phyloP scores from a whole-genome alignment of 2,888 invertebrate species.

The Pterobdella sp. region DNA sequence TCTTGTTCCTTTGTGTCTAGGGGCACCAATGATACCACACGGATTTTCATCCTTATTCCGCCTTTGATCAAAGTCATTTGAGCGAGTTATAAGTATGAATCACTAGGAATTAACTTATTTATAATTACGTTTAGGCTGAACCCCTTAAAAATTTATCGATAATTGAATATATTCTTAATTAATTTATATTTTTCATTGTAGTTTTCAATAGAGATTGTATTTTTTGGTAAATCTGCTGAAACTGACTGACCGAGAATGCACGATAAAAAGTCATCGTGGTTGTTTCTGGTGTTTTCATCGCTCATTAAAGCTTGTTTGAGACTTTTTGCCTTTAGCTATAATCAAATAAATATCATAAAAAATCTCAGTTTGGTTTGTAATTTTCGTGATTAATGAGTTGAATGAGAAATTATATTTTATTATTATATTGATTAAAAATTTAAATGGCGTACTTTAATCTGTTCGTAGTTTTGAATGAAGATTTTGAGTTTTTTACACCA shows the following conservation, averaged over 20 bases:
- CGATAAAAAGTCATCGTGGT: conserved; percentile 36
- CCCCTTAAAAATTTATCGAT: too few relatives aligned
- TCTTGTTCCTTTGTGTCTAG: conserved; percentile 34
- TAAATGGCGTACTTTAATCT: conserved; percentile 12
- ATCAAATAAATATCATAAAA: too few relatives aligned
- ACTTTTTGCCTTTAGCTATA: conserved; percentile 27
- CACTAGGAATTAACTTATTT: too few relatives aligned
- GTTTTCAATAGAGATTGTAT: too few relatives aligned
- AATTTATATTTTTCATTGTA: too few relatives aligned
- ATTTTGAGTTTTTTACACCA: conserved; percentile 35
- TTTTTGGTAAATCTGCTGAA: too few relatives aligned
- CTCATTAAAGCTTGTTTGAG: conserved; percentile 33
- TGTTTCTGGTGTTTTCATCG: conserved; percentile 37
- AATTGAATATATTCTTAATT: too few relatives aligned
- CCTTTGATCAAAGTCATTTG: not conserved
- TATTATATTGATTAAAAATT: not conserved
- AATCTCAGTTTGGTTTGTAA: too few relatives aligned
- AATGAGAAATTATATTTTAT: too few relatives aligned
- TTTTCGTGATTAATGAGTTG: too few relatives aligned
- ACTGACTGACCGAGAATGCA: conserved; percentile 33
- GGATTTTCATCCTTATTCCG: conserved; percentile 28
- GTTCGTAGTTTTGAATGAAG: conserved; percentile 24
- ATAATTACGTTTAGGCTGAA: too few relatives aligned
- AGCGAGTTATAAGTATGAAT: too few relatives aligned
- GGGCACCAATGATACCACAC: conserved; percentile 24